phyloP scores from a whole-genome alignment of 1,140 invertebrate species.

The Magallana gigas region DNA sequence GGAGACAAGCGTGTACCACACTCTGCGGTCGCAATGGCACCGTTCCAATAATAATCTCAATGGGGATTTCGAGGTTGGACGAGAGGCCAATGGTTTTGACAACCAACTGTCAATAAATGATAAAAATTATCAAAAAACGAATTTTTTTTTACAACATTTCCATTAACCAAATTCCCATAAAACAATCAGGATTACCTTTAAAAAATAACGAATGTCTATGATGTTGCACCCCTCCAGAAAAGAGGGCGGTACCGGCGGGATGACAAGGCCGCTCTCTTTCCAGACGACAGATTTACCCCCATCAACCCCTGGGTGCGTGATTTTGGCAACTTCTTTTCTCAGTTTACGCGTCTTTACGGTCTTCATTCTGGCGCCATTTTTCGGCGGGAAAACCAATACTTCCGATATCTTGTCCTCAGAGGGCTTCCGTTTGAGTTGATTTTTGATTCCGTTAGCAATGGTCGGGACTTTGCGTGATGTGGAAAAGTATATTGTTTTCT shows the following conservation, averaged over 20 bases:
- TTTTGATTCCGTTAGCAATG: background rate
- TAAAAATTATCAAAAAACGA: no score
- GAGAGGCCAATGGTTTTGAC: constrained; percentile 42
- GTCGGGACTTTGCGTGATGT: background rate
- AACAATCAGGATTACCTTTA: constrained; percentile 64
- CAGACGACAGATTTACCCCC: constrained; percentile 69
- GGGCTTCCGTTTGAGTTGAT: background rate
- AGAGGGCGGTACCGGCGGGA: constrained; percentile 75
- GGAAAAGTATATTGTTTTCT: constrained; percentile 3
- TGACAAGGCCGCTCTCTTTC: constrained; percentile 67
- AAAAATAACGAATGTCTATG: constrained; percentile 73
- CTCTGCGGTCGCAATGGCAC: constrained; percentile 47
- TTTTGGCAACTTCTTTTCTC: constrained; percentile 64
- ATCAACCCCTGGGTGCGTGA: constrained; percentile 64
- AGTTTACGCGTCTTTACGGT: constrained; percentile 60
- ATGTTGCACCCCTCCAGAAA: constrained; percentile 73
- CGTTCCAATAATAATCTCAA: constrained; percentile 56
- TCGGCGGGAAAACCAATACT: background rate
- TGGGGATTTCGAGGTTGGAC: constrained; percentile 47
- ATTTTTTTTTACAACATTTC: no score
- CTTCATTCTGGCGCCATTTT: constrained; percentile 50
- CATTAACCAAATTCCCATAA: no score
- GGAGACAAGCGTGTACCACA: background rate
- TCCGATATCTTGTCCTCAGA: background rate
- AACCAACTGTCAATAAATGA: background rate